Percentiles rank a stretch among this genome's conserved stretches.
Conservation (phyloP, 2,113 vertebrate genomes). For the Plectropomus leopardus region DNA sequence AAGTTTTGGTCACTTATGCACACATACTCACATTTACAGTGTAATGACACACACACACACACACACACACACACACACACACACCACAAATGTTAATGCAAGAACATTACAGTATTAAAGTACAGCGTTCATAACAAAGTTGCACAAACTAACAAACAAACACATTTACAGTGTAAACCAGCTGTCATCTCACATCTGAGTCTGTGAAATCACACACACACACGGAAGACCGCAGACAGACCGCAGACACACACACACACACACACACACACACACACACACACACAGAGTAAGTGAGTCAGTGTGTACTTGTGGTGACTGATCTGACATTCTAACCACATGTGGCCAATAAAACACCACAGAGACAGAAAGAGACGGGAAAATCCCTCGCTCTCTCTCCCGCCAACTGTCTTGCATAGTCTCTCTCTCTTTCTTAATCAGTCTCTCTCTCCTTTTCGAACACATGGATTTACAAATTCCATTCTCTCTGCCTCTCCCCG, state of each 20-base stretch:
- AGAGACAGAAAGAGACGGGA: conserved; percentile 66
- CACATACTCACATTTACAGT: background rate
- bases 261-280: conserved; percentile 30
- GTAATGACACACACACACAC: conserved; percentile 3
- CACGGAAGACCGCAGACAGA: conserved; percentile 16
- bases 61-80: background rate
- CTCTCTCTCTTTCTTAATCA: conserved; percentile 14
- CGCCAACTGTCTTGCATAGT: background rate
- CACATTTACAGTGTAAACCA: conserved; percentile 45
- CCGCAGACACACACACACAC: conserved; percentile 31
- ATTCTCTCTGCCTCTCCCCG: conserved; percentile 35
- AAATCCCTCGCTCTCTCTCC: conserved; percentile 59
- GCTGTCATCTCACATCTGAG: conserved; percentile 54
- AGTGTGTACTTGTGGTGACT: conserved; percentile 67
- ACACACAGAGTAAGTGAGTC: conserved; percentile 17
- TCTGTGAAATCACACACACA: conserved; percentile 43
- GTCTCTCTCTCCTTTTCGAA: conserved; percentile 29
- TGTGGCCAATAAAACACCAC: conserved; percentile 74
- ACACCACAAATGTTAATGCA: background rate
- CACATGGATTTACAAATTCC: conserved; percentile 40
- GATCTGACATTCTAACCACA: conserved; percentile 75
- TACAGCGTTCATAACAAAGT: conserved; percentile 11
- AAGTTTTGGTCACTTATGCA: background rate
- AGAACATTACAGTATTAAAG: background rate
- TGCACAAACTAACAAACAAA: conserved; percentile 50